Evolutionary conservation across 2,113 vertebrate genomes (phyloP).

Genomic region (Sander lucioperca): DNA sequence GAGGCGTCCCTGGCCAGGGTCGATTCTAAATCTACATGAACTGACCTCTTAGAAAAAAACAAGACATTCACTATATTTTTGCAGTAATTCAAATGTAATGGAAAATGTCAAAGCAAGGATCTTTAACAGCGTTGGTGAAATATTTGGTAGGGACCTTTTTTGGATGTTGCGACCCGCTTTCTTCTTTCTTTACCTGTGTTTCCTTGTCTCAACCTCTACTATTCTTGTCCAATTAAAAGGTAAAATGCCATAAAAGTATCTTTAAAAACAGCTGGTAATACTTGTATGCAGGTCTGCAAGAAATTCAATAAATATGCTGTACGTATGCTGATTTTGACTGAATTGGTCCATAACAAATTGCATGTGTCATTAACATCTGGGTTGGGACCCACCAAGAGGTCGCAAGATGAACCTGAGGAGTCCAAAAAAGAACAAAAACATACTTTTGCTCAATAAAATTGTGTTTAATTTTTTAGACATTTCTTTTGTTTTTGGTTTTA

Average conservation of each 20-base stretch:
- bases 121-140: not conserved
- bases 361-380: too few species aligned
- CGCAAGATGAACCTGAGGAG: not conserved
- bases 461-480: not conserved
- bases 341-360: not conserved
- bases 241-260: not conserved
- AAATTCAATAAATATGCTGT: not conserved
- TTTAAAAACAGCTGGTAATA: not conserved
- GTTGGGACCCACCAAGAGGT: not conserved
- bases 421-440: not conserved
- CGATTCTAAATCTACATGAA: not conserved
- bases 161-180: not conserved
- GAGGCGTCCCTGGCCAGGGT: too few species aligned
- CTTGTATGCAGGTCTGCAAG: not conserved
- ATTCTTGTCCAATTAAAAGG: not conserved
- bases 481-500: not conserved
- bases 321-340: not conserved
- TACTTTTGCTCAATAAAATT: not conserved
- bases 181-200: not conserved
- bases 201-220: not conserved
- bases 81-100: not conserved
- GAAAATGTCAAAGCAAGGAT: not conserved
- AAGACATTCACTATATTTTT: conserved; percentile 14
- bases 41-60: not conserved
- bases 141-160: conserved; percentile 5